Percentiles rank a stretch among this genome's conserved stretches.
phyloP scores from a whole-genome alignment of 2,888 invertebrate genomes.

The Aphidoletes aphidimyza region DNA sequence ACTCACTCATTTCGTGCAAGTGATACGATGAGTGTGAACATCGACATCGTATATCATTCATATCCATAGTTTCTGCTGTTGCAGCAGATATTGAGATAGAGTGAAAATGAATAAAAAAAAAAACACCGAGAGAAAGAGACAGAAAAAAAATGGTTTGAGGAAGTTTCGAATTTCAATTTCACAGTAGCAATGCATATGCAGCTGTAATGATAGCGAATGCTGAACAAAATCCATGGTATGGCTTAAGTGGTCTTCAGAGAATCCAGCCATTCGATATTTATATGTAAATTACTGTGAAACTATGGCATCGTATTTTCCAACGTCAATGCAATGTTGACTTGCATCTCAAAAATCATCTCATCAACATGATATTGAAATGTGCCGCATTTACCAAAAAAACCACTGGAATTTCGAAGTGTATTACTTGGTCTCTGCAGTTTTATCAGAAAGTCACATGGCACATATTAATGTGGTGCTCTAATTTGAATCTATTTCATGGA shows the following conservation, averaged over 20 bases:
- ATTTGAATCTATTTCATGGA: not conserved
- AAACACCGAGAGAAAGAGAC: not conserved
- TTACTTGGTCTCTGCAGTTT: not conserved
- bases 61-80: not conserved
- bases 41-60: not conserved
- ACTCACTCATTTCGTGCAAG: not conserved
- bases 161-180: conserved; percentile 26
- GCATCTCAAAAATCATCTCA: too few relatives aligned
- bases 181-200: not conserved
- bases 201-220: not conserved
- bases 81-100: not conserved
- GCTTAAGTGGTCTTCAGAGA: not conserved
- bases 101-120: not conserved
- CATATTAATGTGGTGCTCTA: not conserved
- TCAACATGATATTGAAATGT: not conserved
- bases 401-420: not conserved
- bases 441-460: not conserved
- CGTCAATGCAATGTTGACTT: too few relatives aligned
- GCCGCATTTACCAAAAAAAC: not conserved
- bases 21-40: not conserved
- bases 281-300: not conserved
- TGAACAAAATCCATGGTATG: not conserved
- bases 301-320: too few relatives aligned
- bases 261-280: not conserved
- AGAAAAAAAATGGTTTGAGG: too few relatives aligned